Evolutionary conservation across 2,888 invertebrate genomes (phyloP).

Genomic region (Lamellibrachia columna): DNA sequence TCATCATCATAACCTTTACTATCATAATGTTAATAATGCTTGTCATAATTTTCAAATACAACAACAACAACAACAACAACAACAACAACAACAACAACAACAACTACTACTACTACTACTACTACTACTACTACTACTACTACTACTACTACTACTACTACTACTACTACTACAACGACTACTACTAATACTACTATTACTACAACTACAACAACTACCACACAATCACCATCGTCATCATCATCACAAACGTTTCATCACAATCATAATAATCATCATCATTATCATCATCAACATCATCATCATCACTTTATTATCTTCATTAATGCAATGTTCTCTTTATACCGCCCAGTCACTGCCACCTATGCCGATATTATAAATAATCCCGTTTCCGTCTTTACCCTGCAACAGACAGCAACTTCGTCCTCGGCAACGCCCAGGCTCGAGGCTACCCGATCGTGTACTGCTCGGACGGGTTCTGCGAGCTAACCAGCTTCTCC

Average conservation of each 20-base stretch:
- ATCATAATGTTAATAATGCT: no score
- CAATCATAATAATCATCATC: conserved; percentile 30
- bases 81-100: neutral
- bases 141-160: neutral
- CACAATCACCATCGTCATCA: conserved; percentile 31
- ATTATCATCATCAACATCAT: conserved; percentile 29
- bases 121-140: neutral
- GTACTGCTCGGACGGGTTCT: conserved; percentile 95
- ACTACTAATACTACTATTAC: no score
- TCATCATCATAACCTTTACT: no score
- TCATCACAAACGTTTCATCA: conserved; percentile 25
- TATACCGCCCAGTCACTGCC: neutral
- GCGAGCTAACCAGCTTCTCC: conserved; percentile 92
- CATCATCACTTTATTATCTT: conserved; percentile 18
- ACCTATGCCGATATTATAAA: neutral
- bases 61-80: neutral
- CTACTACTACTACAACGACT: neutral
- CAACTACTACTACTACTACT: neutral
- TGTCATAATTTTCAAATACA: no score
- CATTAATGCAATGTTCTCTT: neutral
- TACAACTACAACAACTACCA: conserved; percentile 24
- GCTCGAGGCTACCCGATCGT: conserved; percentile 90
- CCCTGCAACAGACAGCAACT: conserved; percentile 84
- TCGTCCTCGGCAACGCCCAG: conserved; percentile 94
- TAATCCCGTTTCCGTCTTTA: neutral